A percentile compares a stretch with the other conserved stretches of the same genome.
Evolutionary conservation across 2,113 vertebrate species (phyloP).

Genomic region (Cnemophilus loriae): DNA sequence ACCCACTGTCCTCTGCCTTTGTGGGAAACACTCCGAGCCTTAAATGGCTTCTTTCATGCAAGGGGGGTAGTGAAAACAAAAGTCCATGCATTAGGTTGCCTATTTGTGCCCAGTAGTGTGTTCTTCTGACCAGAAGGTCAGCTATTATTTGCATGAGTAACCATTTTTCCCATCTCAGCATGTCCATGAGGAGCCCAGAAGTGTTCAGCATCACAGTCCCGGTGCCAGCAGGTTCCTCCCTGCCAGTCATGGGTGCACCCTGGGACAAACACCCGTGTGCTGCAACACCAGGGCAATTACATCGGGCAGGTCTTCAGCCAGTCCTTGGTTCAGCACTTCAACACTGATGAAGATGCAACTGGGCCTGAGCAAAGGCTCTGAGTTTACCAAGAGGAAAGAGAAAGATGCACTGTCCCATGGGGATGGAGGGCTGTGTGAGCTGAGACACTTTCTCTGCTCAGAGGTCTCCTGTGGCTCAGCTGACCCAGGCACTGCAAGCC

Average conservation of each 20-base stretch:
- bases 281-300: neutral
- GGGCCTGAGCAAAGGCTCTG: neutral
- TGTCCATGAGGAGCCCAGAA: neutral
- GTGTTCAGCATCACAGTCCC: neutral
- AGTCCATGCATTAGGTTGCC: neutral
- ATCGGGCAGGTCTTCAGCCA: accelerated
- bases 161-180: neutral
- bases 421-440: neutral
- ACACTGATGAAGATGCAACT: neutral
- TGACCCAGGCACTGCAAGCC: neutral
- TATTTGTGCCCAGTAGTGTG: neutral
- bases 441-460: neutral
- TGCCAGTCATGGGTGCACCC: accelerated
- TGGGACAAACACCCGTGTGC: accelerated
- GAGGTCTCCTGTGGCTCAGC: neutral
- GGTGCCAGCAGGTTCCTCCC: neutral
- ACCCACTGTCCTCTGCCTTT: neutral
- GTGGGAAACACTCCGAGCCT: neutral
- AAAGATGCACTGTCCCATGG: neutral
- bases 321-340: neutral
- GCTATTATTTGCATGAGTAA: neutral
- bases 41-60: neutral
- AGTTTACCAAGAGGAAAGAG: neutral
- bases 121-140: neutral
- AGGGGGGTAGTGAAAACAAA: neutral